A percentile compares a stretch with the other conserved stretches of the same genome.
Evolutionary conservation across 2,113 vertebrate genomes (phyloP).

Genomic region (Grammomys dolichurus): DNA sequence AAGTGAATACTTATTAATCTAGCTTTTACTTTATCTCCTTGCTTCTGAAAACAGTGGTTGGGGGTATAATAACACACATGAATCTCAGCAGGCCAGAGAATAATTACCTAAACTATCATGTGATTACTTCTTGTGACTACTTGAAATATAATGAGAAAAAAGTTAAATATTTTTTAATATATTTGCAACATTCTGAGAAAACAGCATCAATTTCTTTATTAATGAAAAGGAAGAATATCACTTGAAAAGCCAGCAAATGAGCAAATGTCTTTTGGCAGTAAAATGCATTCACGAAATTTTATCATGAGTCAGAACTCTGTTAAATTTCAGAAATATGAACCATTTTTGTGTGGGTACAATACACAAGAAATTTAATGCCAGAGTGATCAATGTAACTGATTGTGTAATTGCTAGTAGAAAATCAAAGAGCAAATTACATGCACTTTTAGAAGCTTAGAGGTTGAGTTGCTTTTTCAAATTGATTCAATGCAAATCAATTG

Average conservation of each 20-base stretch:
- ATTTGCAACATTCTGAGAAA: constrained; percentile 1
- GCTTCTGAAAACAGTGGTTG: background rate
- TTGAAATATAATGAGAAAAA: constrained; percentile 13
- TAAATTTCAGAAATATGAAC: constrained; percentile 55
- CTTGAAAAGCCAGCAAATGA: background rate
- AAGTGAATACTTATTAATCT: background rate
- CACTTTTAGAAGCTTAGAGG: background rate
- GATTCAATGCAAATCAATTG: constrained; percentile 22
- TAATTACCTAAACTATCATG: constrained; percentile 34
- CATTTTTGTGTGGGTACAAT: background rate
- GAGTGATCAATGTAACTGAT: constrained; percentile 25
- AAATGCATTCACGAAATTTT: constrained; percentile 29
- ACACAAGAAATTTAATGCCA: background rate
- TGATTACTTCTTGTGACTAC: constrained; percentile 40
- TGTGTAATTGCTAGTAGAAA: constrained; percentile 12
- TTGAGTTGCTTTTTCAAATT: constrained; percentile 53
- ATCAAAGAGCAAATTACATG: constrained; percentile 12
- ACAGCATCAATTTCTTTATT: background rate
- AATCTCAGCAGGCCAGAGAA: background rate
- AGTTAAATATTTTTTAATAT: constrained; percentile 37
- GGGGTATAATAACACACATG: background rate
- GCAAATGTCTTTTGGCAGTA: background rate
- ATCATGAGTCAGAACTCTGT: constrained; percentile 31
- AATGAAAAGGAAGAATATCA: background rate
- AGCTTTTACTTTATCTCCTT: background rate